A percentile compares a stretch with the other conserved stretches of the same genome.
Conservation (phyloP, 1,140 invertebrate genomes). For the Wiebesia pumilae region DNA sequence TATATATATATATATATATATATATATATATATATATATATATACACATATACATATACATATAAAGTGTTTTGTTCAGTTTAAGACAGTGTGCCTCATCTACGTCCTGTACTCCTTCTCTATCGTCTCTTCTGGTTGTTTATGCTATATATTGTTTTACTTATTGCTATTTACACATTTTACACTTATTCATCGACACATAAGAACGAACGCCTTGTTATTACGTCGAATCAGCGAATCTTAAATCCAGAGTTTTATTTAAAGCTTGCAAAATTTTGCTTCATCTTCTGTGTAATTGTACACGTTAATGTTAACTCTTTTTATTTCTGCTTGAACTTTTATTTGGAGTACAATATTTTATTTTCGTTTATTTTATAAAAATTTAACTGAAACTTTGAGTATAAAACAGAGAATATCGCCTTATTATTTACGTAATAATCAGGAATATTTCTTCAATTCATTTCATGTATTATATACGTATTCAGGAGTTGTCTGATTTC, state of each 20-base stretch:
- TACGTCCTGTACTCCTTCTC: constrained; percentile 59
- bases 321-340: not conserved
- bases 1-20: constrained; percentile 31
- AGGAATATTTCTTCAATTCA: not conserved
- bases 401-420: no score
- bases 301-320: not conserved
- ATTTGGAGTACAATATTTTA: not conserved
- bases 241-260: not conserved
- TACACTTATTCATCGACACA: constrained; percentile 28
- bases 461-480: not conserved
- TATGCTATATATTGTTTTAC: constrained; percentile 61
- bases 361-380: not conserved
- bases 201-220: constrained; percentile 23
- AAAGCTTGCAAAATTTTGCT: constrained; percentile 8
- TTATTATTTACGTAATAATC: not conserved
- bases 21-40: constrained; percentile 53
- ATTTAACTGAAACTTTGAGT: not conserved
- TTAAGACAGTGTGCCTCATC: constrained; percentile 56
- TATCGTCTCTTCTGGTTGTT: constrained; percentile 59
- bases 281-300: not conserved
- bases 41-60: constrained; percentile 54
- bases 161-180: constrained; percentile 55
- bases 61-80: constrained; percentile 49
- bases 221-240: constrained; percentile 30
- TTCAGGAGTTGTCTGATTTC: not conserved